Conservation (phyloP, 1,140 invertebrate genomes). For the Eciton burchellii region DNA sequence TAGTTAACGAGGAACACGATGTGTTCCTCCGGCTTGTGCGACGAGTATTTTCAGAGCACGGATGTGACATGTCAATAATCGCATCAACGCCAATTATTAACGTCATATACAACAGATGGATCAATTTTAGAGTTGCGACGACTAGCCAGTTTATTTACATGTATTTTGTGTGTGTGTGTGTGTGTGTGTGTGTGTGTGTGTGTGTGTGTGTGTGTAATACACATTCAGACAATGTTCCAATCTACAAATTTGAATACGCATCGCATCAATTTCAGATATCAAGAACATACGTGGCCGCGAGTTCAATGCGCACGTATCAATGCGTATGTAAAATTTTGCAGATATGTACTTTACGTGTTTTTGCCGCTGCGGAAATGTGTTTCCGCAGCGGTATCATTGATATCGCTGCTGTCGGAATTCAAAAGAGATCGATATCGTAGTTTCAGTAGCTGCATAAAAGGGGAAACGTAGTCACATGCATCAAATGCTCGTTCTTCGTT, state of each 20-base stretch:
- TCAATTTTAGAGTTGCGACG: background rate
- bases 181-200: too few relatives aligned
- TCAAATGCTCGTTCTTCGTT: too few relatives aligned
- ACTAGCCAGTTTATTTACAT: too few relatives aligned
- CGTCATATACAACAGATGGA: background rate
- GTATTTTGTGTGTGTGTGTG: too few relatives aligned
- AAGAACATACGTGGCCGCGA: background rate
- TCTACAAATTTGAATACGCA: too few relatives aligned
- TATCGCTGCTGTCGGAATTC: background rate
- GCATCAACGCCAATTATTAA: slow-evolving; percentile 3
- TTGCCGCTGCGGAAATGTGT: too few relatives aligned
- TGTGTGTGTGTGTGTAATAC: too few relatives aligned
- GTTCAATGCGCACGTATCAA: too few relatives aligned
- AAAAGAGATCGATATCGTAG: background rate
- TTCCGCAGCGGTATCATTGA: too few relatives aligned
- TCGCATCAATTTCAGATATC: background rate
- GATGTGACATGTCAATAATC: slow-evolving; percentile 48
- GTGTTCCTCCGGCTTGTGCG: background rate
- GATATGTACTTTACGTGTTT: too few relatives aligned
- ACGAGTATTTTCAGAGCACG: slow-evolving; percentile 50
- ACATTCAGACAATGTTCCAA: too few relatives aligned
- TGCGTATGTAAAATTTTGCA: too few relatives aligned
- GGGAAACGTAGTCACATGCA: background rate
- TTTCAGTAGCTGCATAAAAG: background rate
- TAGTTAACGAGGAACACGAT: slow-evolving; percentile 51